phyloP scores from a whole-genome alignment of 2,113 vertebrate species.

The Pteruthius melanotis region DNA sequence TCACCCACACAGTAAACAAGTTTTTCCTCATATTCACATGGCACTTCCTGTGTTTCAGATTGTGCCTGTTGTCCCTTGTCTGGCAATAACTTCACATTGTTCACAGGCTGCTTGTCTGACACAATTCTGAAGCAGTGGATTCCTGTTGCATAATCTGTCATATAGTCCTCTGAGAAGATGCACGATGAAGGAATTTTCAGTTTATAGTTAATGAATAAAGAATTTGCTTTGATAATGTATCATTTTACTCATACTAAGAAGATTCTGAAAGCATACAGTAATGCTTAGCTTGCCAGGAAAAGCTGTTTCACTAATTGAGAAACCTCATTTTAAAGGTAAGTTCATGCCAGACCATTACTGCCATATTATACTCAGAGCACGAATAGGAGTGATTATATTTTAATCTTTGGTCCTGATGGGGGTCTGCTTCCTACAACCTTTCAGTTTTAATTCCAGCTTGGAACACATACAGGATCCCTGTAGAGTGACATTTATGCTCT shows the following conservation, averaged over 20 bases:
- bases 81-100: background rate
- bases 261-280: background rate
- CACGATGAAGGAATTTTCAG: background rate
- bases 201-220: conserved; percentile 48
- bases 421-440: conserved; percentile 6
- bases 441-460: conserved; percentile 46
- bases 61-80: background rate
- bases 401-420: conserved; percentile 34
- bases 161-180: background rate
- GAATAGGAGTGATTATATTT: conserved; percentile 59
- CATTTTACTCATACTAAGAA: conserved; percentile 37
- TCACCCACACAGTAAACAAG: background rate
- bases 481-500: conserved; percentile 1
- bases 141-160: background rate
- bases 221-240: conserved; percentile 45
- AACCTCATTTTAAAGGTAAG: conserved; percentile 46
- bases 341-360: background rate
- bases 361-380: background rate
- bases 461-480: background rate
- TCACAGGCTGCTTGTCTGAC: background rate
- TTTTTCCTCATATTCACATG: background rate
- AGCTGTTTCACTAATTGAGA: conserved; percentile 64
- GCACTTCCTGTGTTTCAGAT: background rate
- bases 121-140: background rate
- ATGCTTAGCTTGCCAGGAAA: conserved; percentile 37